A percentile compares a stretch with the other conserved stretches of the same genome.
Evolutionary conservation across 2,797 vertebrate species (phyloP).

Genomic region (Oryzias dopingdopingensis): DNA sequence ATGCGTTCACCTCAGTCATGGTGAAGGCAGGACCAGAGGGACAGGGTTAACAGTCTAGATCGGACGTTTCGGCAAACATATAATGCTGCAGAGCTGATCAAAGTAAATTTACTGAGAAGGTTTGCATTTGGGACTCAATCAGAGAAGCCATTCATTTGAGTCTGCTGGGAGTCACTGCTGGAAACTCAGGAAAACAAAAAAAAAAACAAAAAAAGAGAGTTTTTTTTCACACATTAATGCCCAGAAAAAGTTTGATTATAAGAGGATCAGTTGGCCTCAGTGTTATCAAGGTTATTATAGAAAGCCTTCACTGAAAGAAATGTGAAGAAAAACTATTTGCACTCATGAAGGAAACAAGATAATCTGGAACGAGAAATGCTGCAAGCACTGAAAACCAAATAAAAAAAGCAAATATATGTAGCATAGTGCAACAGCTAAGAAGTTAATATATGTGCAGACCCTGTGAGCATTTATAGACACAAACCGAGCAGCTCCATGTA

Average conservation of each 20-base stretch:
- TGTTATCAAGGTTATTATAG: slow-evolving; percentile 48
- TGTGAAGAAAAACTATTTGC: slow-evolving; percentile 60
- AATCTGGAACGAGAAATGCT: slow-evolving; percentile 66
- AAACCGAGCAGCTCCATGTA: slow-evolving; percentile 36
- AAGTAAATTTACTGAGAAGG: slow-evolving; percentile 35
- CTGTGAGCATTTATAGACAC: slow-evolving; percentile 27
- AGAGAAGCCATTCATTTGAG: slow-evolving; percentile 39
- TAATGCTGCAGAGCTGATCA: slow-evolving; percentile 28
- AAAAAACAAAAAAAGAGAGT: background rate
- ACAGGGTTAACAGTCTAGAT: slow-evolving; percentile 20
- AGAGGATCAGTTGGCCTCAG: slow-evolving; percentile 26
- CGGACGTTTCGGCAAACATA: slow-evolving; percentile 8
- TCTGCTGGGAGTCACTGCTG: slow-evolving; percentile 36
- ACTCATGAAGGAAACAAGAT: slow-evolving; percentile 72
- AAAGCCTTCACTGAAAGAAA: slow-evolving; percentile 27
- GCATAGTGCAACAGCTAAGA: slow-evolving; percentile 61
- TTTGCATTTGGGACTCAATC: slow-evolving; percentile 33
- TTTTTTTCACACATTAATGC: slow-evolving; percentile 17
- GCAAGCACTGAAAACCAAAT: slow-evolving; percentile 81
- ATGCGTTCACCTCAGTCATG: slow-evolving; percentile 29
- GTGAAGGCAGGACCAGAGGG: slow-evolving; percentile 20
- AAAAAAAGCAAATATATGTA: slow-evolving; percentile 77
- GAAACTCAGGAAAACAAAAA: slow-evolving; percentile 59
- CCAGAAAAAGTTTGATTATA: slow-evolving; percentile 14
- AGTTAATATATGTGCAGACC: slow-evolving; percentile 74